Percentiles rank a stretch among this genome's conserved stretches.
phyloP scores from a whole-genome alignment of 2,888 invertebrate species.

The Pristionchus mayeri region DNA sequence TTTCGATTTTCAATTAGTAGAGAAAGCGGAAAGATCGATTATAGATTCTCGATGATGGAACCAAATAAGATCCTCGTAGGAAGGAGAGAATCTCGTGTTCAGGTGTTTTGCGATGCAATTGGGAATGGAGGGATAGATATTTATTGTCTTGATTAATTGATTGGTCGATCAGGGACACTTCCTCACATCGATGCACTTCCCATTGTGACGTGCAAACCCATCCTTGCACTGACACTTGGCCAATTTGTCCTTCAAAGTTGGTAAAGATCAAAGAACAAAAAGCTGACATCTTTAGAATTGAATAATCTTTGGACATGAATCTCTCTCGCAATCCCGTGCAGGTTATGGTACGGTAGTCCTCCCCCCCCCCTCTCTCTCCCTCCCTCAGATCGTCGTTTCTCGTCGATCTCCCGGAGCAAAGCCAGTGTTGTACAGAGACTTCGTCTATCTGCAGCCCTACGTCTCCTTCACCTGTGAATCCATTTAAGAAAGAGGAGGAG shows the following conservation, averaged over 20 bases:
- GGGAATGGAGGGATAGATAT: neutral
- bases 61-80: too few species aligned
- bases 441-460: constrained; percentile 32
- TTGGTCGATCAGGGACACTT: constrained; percentile 29
- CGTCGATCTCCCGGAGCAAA: constrained; percentile 24
- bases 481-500: constrained; percentile 32
- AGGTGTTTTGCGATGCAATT: too few species aligned
- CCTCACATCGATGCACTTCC: constrained; percentile 48
- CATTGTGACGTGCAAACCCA: constrained; percentile 45
- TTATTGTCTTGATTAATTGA: neutral
- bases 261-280: too few species aligned
- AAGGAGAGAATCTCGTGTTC: too few species aligned
- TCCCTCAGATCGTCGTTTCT: constrained; percentile 20
- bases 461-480: constrained; percentile 6
- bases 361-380: neutral
- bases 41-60: too few species aligned
- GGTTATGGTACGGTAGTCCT: neutral
- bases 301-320: too few species aligned
- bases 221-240: constrained; percentile 44
- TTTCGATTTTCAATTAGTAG: too few species aligned
- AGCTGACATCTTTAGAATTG: too few species aligned
- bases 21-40: too few species aligned
- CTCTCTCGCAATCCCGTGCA: constrained; percentile 34
- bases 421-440: constrained; percentile 23
- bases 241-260: too few species aligned